These are phyloP conservation scores for Hydrolagus affinis DNA, from an alignment of 2,113 vertebrate species.

Conservation along the genomic window DNA sequence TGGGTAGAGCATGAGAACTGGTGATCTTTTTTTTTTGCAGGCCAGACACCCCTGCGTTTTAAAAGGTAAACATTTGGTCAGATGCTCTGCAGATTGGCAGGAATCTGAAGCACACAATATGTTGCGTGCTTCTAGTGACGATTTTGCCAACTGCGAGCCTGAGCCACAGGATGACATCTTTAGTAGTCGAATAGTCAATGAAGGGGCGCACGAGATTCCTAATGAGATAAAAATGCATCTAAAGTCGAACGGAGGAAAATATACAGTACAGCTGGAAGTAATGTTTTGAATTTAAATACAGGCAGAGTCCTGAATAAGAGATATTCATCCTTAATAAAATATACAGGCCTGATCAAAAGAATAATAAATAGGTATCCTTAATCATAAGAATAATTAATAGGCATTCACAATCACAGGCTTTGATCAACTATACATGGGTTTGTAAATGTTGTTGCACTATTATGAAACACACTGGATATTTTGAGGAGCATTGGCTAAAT, in stretches of 20 bases:
- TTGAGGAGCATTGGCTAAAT: background rate
- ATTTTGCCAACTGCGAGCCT: slow-evolving; percentile 28
- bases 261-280: slow-evolving; percentile 2
- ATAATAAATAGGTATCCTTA: background rate
- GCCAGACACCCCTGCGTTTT: slow-evolving; percentile 28
- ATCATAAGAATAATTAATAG: background rate
- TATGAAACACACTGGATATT: background rate
- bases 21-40: slow-evolving; percentile 27
- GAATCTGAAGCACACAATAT: slow-evolving; percentile 30
- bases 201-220: slow-evolving; percentile 11
- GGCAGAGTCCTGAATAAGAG: slow-evolving; percentile 7
- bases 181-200: slow-evolving; percentile 22
- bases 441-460: background rate
- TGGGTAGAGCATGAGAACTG: slow-evolving; percentile 19
- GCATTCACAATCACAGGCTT: background rate
- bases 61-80: slow-evolving; percentile 33
- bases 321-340: background rate
- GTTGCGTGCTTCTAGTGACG: slow-evolving; percentile 27
- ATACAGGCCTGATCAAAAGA: background rate
- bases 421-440: background rate
- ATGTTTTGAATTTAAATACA: slow-evolving; percentile 1
- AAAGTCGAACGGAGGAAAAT: slow-evolving; percentile 23
- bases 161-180: slow-evolving; percentile 31
- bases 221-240: slow-evolving; percentile 24
- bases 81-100: slow-evolving; percentile 25